Evolutionary conservation across 2,888 invertebrate species (phyloP).

Genomic region (Eristalis tenax): DNA sequence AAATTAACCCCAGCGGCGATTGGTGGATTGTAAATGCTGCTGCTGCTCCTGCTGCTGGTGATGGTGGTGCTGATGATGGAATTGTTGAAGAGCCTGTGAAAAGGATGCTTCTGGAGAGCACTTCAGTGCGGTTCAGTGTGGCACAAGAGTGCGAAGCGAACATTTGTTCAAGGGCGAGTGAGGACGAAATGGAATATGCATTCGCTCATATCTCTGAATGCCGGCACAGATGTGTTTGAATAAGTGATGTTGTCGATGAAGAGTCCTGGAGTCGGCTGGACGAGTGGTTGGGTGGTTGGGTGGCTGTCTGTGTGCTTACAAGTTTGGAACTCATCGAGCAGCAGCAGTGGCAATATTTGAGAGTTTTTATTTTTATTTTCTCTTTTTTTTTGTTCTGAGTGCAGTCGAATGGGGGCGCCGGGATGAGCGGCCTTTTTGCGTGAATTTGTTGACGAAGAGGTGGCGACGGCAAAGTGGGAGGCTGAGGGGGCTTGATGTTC

Average conservation of each 20-base stretch:
- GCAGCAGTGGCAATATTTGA: not conserved
- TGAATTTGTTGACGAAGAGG: too few relatives aligned
- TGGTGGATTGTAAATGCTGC: constrained; percentile 29
- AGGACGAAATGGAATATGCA: not conserved
- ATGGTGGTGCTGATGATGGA: constrained; percentile 33
- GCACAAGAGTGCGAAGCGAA: constrained; percentile 60
- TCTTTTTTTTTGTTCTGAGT: not conserved
- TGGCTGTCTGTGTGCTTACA: not conserved
- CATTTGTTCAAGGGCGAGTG: constrained; percentile 57
- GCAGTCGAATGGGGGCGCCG: too few relatives aligned
- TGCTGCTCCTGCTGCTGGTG: constrained; percentile 20
- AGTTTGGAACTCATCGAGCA: not conserved
- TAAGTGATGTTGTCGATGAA: not conserved
- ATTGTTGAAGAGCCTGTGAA: constrained; percentile 45
- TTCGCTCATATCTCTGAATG: not conserved
- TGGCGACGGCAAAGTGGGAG: too few relatives aligned
- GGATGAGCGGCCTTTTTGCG: too few relatives aligned
- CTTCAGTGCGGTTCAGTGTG: constrained; percentile 22
- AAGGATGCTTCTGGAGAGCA: constrained; percentile 56
- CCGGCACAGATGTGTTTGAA: not conserved
- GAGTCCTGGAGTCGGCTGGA: not conserved
- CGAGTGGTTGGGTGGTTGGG: too few relatives aligned
- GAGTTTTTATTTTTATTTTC: not conserved
- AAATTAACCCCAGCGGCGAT: constrained; percentile 59
- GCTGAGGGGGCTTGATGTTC: too few relatives aligned